These are phyloP conservation scores for Adelognathus sp. DNA, from an alignment of 2,888 invertebrate genomes.

Conservation along the genomic window DNA sequence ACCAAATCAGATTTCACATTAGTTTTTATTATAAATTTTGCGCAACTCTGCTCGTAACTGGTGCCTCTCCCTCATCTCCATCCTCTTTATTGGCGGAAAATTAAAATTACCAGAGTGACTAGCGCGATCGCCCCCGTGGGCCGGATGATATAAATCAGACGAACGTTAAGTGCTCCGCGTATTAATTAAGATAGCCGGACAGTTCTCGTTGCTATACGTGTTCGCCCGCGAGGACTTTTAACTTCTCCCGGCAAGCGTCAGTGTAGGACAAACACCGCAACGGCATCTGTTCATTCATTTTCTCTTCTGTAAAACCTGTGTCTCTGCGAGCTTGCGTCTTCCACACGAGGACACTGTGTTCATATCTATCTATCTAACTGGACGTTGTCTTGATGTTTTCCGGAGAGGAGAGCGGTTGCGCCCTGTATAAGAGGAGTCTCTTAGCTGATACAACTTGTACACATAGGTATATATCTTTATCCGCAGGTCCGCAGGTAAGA, in stretches of 20 bases:
- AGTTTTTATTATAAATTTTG: not conserved
- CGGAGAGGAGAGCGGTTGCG: not conserved
- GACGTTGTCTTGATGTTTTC: constrained; percentile 6
- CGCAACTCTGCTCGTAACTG: not conserved
- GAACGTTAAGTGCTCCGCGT: constrained; percentile 69
- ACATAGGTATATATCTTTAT: not conserved
- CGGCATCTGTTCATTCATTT: constrained; percentile 14
- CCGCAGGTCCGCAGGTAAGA: not conserved
- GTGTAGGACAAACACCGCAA: not conserved
- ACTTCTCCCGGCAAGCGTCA: not conserved
- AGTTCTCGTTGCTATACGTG: constrained; percentile 43
- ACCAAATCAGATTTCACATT: not conserved
- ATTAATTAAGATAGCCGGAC: constrained; percentile 74
- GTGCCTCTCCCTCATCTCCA: not conserved
- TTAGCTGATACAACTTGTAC: not conserved
- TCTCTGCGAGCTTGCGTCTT: not conserved
- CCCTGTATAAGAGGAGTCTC: constrained; percentile 2
- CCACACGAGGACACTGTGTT: not conserved
- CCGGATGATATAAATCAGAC: constrained; percentile 74
- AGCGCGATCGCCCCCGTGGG: constrained; percentile 50
- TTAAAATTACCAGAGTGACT: constrained; percentile 43
- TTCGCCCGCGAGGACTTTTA: constrained; percentile 17
- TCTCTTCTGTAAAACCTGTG: not conserved
- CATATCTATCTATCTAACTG: constrained; percentile 16
- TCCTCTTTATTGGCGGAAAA: constrained; percentile 28